These are phyloP conservation scores for Hipposideros armiger DNA, from an alignment of 2,113 vertebrate genomes.

Conservation along the genomic window DNA sequence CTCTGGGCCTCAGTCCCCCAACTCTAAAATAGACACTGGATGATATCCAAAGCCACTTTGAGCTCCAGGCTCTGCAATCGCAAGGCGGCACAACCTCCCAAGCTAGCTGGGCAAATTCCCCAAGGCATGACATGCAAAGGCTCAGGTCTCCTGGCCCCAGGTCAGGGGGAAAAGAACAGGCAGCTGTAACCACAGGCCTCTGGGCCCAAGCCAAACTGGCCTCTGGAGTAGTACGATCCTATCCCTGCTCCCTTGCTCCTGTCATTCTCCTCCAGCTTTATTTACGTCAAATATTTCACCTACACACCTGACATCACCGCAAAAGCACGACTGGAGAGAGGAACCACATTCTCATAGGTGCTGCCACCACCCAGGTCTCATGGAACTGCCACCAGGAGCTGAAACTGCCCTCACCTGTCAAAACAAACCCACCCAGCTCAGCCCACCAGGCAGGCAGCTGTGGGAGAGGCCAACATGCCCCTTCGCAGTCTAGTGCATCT, in stretches of 20 bases:
- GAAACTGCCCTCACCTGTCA: background rate
- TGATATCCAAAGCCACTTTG: background rate
- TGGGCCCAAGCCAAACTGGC: background rate
- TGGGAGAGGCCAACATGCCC: background rate
- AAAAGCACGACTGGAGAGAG: background rate
- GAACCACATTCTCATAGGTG: background rate
- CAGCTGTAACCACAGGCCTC: background rate
- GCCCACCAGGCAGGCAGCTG: background rate
- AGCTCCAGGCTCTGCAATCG: background rate
- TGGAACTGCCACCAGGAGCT: background rate
- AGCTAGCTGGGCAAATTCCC: background rate
- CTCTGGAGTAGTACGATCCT: background rate
- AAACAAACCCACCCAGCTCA: slow-evolving; percentile 14
- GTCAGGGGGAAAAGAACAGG: slow-evolving; percentile 31
- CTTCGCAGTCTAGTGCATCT: background rate
- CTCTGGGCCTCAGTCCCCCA: background rate
- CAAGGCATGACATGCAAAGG: background rate
- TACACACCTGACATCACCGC: slow-evolving; percentile 22
- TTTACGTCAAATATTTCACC: slow-evolving; percentile 25
- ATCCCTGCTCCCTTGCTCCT: background rate
- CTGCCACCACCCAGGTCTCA: background rate
- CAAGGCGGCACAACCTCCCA: background rate
- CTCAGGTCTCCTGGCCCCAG: background rate
- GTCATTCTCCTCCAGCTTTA: background rate
- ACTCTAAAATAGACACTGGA: background rate